A percentile compares a stretch with the other conserved stretches of the same genome.
phyloP scores from a whole-genome alignment of 1,140 invertebrate genomes.

The Bathynomus jamesi region DNA sequence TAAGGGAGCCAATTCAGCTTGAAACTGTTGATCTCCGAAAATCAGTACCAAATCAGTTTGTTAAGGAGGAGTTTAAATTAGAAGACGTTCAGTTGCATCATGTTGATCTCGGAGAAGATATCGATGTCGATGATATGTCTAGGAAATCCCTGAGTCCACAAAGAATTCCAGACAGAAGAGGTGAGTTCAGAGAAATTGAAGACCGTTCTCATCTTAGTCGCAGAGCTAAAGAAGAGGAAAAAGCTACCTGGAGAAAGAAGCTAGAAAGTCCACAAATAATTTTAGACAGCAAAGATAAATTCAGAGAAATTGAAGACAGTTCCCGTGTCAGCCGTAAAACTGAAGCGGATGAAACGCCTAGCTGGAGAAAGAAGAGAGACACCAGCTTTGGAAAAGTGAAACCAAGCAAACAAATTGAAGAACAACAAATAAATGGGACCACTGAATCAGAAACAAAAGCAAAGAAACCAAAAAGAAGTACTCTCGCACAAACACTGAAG shows the following conservation, averaged over 20 bases:
- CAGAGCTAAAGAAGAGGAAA: neutral
- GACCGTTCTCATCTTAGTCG: neutral
- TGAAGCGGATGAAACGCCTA: neutral
- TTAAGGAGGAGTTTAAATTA: neutral
- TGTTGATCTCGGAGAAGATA: neutral
- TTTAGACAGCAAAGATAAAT: neutral
- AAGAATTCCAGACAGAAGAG: neutral
- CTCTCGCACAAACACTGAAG: neutral
- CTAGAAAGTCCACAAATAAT: no score
- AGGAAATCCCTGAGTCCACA: no score
- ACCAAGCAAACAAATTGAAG: no score
- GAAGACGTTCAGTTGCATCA: neutral
- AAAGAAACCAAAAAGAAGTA: neutral
- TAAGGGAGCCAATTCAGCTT: slow-evolving; percentile 6
- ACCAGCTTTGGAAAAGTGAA: neutral
- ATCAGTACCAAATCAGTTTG: neutral
- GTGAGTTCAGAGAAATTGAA: neutral
- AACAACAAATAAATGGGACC: neutral
- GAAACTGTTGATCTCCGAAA: slow-evolving; percentile 10
- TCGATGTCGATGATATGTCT: neutral
- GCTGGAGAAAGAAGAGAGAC: neutral
- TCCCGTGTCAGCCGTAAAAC: neutral
- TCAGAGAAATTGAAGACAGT: neutral
- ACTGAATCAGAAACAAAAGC: neutral
- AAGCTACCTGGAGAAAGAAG: neutral